These are phyloP conservation scores for Ciconia boyciana DNA, from an alignment of 2,113 vertebrate species.

Conservation along the genomic window DNA sequence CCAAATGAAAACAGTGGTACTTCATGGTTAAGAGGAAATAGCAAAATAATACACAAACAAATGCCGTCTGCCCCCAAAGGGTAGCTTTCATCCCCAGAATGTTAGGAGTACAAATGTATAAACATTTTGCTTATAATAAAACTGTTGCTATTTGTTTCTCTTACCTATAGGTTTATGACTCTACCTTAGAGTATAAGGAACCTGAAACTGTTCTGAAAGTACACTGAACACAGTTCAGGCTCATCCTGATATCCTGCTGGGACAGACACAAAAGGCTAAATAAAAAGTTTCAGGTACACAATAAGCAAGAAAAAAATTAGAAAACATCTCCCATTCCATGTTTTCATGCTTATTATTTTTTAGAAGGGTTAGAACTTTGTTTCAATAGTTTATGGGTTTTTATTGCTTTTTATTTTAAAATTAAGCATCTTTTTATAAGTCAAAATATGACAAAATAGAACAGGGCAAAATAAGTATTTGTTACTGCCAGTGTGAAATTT, in stretches of 20 bases:
- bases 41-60: not conserved
- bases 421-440: not conserved
- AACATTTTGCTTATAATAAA: not conserved
- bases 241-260: not conserved
- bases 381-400: not conserved
- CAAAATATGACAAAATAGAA: not conserved
- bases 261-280: not conserved
- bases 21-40: not conserved
- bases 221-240: not conserved
- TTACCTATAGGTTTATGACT: not conserved
- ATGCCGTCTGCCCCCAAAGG: not conserved
- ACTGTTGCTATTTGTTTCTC: not conserved
- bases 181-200: not conserved
- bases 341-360: not conserved
- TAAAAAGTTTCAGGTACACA: not conserved
- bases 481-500: not conserved
- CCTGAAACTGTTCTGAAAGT: not conserved
- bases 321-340: not conserved
- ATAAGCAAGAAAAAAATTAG: not conserved
- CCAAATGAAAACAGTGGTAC: not conserved
- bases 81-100: not conserved
- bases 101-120: not conserved
- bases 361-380: not conserved
- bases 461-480: not conserved
- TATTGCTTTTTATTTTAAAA: not conserved